Evolutionary conservation across 2,888 invertebrate species (phyloP), one percentile per base, ranked within the genome.

Genomic region (Diloba caeruleocephala): DNA sequence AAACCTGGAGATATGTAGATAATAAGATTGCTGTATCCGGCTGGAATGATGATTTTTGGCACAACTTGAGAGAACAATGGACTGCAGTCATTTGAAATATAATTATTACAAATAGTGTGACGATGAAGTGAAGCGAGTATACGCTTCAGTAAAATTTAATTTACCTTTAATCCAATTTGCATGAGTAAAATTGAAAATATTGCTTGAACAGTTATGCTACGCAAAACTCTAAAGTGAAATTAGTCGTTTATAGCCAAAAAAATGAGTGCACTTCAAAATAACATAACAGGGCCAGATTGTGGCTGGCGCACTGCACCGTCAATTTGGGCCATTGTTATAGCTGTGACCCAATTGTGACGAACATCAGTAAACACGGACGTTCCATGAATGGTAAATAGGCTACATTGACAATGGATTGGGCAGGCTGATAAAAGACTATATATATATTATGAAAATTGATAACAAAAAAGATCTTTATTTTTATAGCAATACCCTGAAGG

Each of bases 291-390:
- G 6, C n/a, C 46, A 48, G 45, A 64, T 49, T 48, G 36, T 55
- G 43, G 39, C 15, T 43, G 14, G 34, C 26, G 42, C 36, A 38
- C 32, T 51, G 64, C 38, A 57, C 8, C 39, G 55, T 54, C 59
- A 54, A 60, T 63, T 74, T 49, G 54, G 53, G 37, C 21, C 49
- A 64, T 61, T 74, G 76, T 70, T 57, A 64, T 59, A 50, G 45
- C 71, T 69, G 54, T 62, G 71, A 72, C 74, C 74, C 60, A 74
- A 69, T 76, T 76, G 60, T 44, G 31, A 7, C 26, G 62, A 42
- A 59, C 57, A 53, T 42, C 54, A 33, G 63, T 70, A 71, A 74
- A 74, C 60, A 68, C 28, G 51, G 37, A 72, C 61, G 59, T 31
- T 56, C 36, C 51, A 43, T 68, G 68, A 69, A 69, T 68, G 49